Percentiles rank a stretch among this genome's conserved stretches.
Evolutionary conservation across 2,113 vertebrate species (phyloP).

Genomic region (Axis porcinus): DNA sequence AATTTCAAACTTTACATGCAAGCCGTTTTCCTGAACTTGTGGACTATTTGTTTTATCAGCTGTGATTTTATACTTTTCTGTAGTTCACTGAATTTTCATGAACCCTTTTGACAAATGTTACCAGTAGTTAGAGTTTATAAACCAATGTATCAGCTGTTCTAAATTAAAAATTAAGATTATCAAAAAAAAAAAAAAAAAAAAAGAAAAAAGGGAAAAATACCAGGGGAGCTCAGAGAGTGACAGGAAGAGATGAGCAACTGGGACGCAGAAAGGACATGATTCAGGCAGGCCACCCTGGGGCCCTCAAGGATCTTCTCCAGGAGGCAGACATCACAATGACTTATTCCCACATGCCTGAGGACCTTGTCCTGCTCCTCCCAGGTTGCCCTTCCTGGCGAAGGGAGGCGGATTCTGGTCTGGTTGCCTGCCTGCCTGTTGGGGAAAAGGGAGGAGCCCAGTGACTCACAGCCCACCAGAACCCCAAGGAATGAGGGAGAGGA

Average conservation of each 20-base stretch:
- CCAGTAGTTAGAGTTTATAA: constrained; percentile 35
- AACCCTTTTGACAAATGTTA: constrained; percentile 58
- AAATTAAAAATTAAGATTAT: constrained; percentile 73
- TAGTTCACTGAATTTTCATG: constrained; percentile 38
- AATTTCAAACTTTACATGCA: background rate
- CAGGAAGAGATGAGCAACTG: background rate
- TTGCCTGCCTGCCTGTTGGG: background rate
- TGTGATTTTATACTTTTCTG: constrained; percentile 30
- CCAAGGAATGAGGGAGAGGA: background rate
- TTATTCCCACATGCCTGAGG: background rate
- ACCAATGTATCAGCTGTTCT: constrained; percentile 72
- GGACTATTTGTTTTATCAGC: background rate
- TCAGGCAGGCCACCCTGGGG: background rate
- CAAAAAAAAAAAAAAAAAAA: no score
- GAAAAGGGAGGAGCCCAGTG: background rate
- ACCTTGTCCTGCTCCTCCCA: background rate
- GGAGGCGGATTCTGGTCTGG: background rate
- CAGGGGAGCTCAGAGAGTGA: background rate
- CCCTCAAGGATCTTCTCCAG: background rate
- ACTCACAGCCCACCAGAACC: background rate
- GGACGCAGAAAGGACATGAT: background rate
- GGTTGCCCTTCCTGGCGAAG: background rate
- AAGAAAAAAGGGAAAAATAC: background rate
- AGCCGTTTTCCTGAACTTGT: constrained; percentile 7
- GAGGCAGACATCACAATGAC: background rate